phyloP scores from a whole-genome alignment of 2,113 vertebrate genomes.

The Neodontobutis hainanensis region DNA sequence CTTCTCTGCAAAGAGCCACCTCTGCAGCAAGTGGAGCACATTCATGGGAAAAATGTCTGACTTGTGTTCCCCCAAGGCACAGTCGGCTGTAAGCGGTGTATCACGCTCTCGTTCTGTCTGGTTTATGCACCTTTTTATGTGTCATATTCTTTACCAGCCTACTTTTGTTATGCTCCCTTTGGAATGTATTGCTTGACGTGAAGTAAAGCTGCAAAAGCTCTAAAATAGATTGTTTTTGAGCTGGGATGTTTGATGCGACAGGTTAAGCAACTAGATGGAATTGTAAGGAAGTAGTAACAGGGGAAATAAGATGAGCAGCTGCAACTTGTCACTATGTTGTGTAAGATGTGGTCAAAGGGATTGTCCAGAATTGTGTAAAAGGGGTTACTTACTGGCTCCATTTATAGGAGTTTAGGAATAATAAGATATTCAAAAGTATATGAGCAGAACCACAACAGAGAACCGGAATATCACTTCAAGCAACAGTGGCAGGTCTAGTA shows the following conservation, averaged over 20 bases:
- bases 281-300: not conserved
- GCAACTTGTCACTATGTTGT: not conserved
- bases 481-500: too few species aligned
- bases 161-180: constrained; percentile 23
- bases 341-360: too few species aligned
- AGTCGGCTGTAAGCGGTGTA: constrained; percentile 20
- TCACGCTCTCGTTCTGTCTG: constrained; percentile 31
- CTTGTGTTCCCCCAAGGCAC: constrained; percentile 20
- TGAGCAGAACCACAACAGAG: too few species aligned
- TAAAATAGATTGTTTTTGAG: constrained; percentile 4
- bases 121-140: constrained; percentile 36
- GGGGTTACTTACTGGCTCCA: too few species aligned
- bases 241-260: constrained; percentile 10
- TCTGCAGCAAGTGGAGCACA: constrained; percentile 23
- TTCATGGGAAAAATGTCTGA: constrained; percentile 46
- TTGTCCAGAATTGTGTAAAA: too few species aligned
- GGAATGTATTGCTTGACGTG: not conserved
- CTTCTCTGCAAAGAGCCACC: constrained; percentile 11
- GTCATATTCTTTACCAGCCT: constrained; percentile 23
- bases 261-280: not conserved
- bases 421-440: too few species aligned
- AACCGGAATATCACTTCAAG: too few species aligned
- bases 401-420: too few species aligned
- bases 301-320: constrained; percentile 8
- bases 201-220: not conserved